phyloP scores from a whole-genome alignment of 2,888 invertebrate genomes.

The Diadromus collaris region DNA sequence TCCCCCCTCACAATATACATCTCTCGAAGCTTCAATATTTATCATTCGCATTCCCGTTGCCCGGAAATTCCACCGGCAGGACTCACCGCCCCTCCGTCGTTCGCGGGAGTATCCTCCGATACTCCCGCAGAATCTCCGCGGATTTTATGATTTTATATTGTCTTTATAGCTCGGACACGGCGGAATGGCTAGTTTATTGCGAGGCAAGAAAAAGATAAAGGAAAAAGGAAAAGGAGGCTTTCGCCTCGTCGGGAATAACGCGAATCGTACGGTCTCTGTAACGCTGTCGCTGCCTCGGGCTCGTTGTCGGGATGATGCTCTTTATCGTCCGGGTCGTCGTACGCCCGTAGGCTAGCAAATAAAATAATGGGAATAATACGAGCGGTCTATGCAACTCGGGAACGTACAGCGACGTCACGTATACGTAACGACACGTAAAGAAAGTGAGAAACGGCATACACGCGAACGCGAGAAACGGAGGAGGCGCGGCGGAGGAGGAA shows the following conservation, averaged over 20 bases:
- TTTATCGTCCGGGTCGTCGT: conserved; percentile 43
- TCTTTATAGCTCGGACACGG: conserved; percentile 33
- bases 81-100: conserved; percentile 7
- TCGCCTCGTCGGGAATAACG: neutral
- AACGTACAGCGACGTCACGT: conserved; percentile 28
- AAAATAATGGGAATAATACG: conserved; percentile 58
- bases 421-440: conserved; percentile 17
- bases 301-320: conserved; percentile 5
- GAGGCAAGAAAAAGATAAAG: conserved; percentile 22
- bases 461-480: neutral
- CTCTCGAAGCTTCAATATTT: conserved; percentile 25
- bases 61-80: conserved; percentile 42
- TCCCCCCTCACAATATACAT: neutral
- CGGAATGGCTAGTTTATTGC: conserved; percentile 37
- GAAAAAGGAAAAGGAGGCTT: conserved; percentile 5
- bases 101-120: neutral
- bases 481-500: neutral
- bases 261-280: neutral
- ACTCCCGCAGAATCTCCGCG: neutral
- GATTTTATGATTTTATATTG: conserved; percentile 56
- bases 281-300: conserved; percentile 8
- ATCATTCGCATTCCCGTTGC: conserved; percentile 23
- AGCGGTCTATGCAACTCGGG: conserved; percentile 2
- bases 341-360: conserved; percentile 46
- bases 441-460: conserved; percentile 4